A percentile compares a stretch with the other conserved stretches of the same genome.
phyloP scores from a whole-genome alignment of 2,888 invertebrate genomes.

The Metacarcinus magister region DNA sequence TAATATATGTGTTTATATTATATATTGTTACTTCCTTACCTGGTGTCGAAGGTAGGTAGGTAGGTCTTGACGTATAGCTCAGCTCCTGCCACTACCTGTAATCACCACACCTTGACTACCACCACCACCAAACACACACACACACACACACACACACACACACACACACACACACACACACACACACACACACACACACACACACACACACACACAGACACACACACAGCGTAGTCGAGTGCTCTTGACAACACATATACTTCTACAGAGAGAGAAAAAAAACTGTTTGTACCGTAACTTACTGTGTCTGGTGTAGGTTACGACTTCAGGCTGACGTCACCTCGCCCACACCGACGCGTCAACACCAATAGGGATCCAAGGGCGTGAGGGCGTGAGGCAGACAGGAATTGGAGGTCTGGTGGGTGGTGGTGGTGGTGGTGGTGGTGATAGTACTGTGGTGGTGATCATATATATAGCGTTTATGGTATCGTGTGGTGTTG shows the following conservation, averaged over 20 bases:
- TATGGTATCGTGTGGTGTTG: background rate
- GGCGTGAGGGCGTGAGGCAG: background rate
- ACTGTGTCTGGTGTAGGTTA: background rate
- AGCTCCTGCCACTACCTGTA: conserved; percentile 28
- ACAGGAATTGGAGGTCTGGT: background rate
- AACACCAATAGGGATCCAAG: background rate
- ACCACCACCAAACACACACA: no score
- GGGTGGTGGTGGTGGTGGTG: background rate
- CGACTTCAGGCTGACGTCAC: background rate
- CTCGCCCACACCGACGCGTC: background rate
- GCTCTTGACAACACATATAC: conserved; percentile 6
- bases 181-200: conserved; percentile 22
- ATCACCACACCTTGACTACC: conserved; percentile 18
- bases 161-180: conserved; percentile 12
- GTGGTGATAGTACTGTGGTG: background rate
- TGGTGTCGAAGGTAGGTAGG: background rate
- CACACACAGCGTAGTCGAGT: background rate
- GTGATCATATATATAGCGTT: background rate
- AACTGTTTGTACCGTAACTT: background rate
- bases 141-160: no score
- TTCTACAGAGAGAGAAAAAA: background rate
- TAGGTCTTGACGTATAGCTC: conserved; percentile 40
- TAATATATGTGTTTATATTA: background rate
- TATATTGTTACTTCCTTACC: background rate
- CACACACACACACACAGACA: conserved; percentile 44